Evolutionary conservation across 1,140 invertebrate genomes (phyloP).

Genomic region (Conopomorpha cramerella): DNA sequence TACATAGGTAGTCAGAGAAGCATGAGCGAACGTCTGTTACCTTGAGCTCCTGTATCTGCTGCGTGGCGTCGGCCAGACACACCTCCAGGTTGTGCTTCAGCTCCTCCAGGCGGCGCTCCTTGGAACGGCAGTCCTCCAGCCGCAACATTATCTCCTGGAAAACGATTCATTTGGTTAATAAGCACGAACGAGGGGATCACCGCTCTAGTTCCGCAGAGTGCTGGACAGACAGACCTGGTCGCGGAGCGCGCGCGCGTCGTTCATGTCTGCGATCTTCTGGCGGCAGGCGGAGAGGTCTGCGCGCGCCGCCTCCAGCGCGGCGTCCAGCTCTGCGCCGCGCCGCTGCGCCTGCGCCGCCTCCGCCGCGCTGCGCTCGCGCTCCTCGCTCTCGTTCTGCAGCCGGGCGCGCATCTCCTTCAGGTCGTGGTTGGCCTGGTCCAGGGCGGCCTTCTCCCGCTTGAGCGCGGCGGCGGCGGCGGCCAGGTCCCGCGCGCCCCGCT

Average conservation of each 20-base stretch:
- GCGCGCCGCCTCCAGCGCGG: slow-evolving; percentile 70
- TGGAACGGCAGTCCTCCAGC: slow-evolving; percentile 81
- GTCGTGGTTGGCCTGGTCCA: slow-evolving; percentile 72
- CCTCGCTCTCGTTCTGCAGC: slow-evolving; percentile 75
- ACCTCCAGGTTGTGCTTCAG: slow-evolving; percentile 89
- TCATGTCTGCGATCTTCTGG: slow-evolving; percentile 74
- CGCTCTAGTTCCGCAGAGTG: too few relatives aligned
- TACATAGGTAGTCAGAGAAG: too few relatives aligned
- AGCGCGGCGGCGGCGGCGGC: slow-evolving; percentile 71
- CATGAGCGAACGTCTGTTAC: too few relatives aligned
- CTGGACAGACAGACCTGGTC: slow-evolving; percentile 66
- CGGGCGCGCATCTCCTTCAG: slow-evolving; percentile 78
- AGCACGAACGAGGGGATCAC: too few relatives aligned
- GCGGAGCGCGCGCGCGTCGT: slow-evolving; percentile 73
- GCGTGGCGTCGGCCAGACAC: slow-evolving; percentile 82
- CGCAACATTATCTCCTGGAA: slow-evolving; percentile 75
- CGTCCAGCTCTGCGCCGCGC: slow-evolving; percentile 76
- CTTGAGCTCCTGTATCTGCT: slow-evolving; percentile 87
- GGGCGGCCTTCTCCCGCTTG: slow-evolving; percentile 68
- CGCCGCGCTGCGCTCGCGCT: slow-evolving; percentile 72
- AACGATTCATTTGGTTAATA: too few relatives aligned
- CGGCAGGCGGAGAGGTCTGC: slow-evolving; percentile 72
- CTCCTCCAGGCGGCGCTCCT: slow-evolving; percentile 86
- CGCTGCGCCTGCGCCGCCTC: slow-evolving; percentile 75
- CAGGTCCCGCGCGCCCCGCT: slow-evolving; percentile 69